Percentiles rank a stretch among this genome's conserved stretches.
These are phyloP conservation scores for Calonectris borealis DNA, from an alignment of 2,113 vertebrate species.

Conservation along the genomic window DNA sequence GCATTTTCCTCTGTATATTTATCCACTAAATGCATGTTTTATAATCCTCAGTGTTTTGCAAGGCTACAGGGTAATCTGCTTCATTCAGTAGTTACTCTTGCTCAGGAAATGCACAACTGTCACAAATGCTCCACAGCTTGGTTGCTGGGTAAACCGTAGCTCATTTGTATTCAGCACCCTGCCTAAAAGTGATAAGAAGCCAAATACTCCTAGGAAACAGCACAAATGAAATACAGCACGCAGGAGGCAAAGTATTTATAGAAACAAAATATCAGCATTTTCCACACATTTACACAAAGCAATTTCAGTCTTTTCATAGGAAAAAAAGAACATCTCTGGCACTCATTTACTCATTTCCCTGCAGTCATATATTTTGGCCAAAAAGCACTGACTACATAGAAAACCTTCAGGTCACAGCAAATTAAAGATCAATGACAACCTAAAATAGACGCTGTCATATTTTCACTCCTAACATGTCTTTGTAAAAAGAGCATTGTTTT, in stretches of 20 bases:
- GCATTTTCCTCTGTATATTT: conserved; percentile 52
- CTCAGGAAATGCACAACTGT: conserved; percentile 46
- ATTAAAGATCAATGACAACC: conserved; percentile 71
- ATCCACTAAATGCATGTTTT: conserved; percentile 49
- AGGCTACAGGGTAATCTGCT: conserved; percentile 13
- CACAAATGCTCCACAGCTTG: conserved; percentile 18
- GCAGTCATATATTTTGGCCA: conserved; percentile 61
- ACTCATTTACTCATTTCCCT: conserved; percentile 65
- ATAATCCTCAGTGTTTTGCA: conserved; percentile 56
- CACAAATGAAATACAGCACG: conserved; percentile 69
- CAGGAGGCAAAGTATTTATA: conserved; percentile 79
- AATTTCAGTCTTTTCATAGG: conserved; percentile 76
- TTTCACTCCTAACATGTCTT: conserved; percentile 54
- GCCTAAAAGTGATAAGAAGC: conserved; percentile 73
- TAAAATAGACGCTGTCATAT: conserved; percentile 65
- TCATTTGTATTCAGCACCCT: conserved; percentile 74
- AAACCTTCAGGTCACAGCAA: conserved; percentile 66
- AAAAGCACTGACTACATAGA: conserved; percentile 64
- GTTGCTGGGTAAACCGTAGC: conserved; percentile 38
- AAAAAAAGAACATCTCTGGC: conserved; percentile 66
- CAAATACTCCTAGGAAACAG: conserved; percentile 74
- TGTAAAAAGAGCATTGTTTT: conserved; percentile 57
- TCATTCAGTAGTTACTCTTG: conserved; percentile 47
- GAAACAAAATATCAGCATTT: conserved; percentile 84
- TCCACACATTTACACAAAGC: conserved; percentile 81